phyloP scores from a whole-genome alignment of 2,113 vertebrate genomes.

The Tricholaema leucomelas region DNA sequence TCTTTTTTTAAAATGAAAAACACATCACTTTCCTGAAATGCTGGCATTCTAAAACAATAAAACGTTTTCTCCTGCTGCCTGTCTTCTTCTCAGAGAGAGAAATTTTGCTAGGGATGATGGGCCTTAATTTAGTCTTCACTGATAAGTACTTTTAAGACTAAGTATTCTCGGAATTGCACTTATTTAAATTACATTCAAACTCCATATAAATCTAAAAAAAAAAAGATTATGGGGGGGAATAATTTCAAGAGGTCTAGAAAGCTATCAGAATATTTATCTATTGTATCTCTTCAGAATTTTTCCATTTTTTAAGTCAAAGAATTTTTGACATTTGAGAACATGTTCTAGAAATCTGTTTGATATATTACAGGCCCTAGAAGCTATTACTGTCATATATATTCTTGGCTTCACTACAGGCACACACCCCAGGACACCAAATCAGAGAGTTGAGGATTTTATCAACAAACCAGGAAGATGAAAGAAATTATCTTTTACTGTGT shows the following conservation, averaged over 20 bases:
- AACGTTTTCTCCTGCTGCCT: not conserved
- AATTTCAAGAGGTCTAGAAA: not conserved
- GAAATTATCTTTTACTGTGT: not conserved
- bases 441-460: not conserved
- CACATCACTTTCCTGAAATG: not conserved
- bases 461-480: not conserved
- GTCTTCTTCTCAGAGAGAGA: not conserved
- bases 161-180: slow-evolving; percentile 44
- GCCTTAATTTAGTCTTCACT: slow-evolving; percentile 23
- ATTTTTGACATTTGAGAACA: not conserved
- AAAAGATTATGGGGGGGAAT: not conserved
- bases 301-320: slow-evolving; percentile 10
- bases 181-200: slow-evolving; percentile 30
- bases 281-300: not conserved
- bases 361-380: not conserved
- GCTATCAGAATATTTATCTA: slow-evolving; percentile 3
- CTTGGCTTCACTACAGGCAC: not conserved
- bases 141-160: slow-evolving; percentile 37
- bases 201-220: not conserved
- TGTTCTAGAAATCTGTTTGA: slow-evolving; percentile 12
- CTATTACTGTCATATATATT: not conserved
- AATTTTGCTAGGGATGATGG: not conserved
- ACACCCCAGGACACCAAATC: not conserved
- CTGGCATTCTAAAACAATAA: not conserved
- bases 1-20: not conserved